Evolutionary conservation across 2,113 vertebrate genomes (phyloP).

Genomic region (Phalacrocorax carbo): DNA sequence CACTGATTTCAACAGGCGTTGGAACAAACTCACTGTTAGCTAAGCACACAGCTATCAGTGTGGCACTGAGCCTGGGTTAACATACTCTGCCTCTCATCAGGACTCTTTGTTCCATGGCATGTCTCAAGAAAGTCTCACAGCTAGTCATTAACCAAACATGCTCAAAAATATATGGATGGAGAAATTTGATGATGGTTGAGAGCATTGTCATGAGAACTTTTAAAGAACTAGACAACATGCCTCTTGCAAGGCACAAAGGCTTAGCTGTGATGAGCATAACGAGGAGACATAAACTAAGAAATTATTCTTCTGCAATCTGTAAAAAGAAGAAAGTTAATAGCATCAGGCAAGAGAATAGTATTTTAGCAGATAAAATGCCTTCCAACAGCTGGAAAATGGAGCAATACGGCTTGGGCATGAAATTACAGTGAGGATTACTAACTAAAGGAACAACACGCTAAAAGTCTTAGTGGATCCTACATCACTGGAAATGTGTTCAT

Average conservation of each 20-base stretch:
- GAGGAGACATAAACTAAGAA: background rate
- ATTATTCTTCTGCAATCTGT: background rate
- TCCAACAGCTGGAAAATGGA: slow-evolving; percentile 23
- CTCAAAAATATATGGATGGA: background rate
- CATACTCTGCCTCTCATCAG: background rate
- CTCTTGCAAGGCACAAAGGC: background rate
- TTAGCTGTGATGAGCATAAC: background rate
- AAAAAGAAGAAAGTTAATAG: background rate
- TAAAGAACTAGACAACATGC: background rate
- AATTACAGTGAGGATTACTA: slow-evolving; percentile 3
- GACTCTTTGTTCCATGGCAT: background rate
- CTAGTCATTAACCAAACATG: background rate
- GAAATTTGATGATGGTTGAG: background rate
- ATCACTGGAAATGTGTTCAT: slow-evolving; percentile 16
- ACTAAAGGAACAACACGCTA: background rate
- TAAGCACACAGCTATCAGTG: slow-evolving; percentile 34
- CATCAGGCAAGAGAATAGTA: background rate
- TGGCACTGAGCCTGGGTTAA: slow-evolving; percentile 39
- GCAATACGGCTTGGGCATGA: slow-evolving; percentile 4
- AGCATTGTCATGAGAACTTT: background rate
- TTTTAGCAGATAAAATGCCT: slow-evolving; percentile 33
- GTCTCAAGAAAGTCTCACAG: background rate
- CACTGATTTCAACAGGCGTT: background rate
- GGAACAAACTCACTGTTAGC: slow-evolving; percentile 26
- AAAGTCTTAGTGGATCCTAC: background rate